These are phyloP conservation scores for Bungarus multicinctus DNA, from an alignment of 2,113 vertebrate genomes.

Conservation along the genomic window DNA sequence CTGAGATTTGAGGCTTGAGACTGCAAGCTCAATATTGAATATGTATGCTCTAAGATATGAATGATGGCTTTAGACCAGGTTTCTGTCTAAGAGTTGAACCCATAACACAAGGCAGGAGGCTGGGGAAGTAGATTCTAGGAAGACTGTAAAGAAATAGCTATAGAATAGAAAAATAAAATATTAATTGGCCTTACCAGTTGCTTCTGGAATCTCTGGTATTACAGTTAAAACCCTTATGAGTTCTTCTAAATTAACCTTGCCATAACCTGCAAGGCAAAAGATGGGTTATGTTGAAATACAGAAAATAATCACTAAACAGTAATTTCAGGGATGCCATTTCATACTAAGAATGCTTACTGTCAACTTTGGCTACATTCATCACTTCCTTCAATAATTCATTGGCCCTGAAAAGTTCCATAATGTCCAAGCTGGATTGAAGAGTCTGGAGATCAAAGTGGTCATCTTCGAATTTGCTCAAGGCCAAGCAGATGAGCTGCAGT, in stretches of 20 bases:
- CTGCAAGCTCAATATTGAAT: neutral
- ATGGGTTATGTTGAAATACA: neutral
- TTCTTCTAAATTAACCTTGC: constrained; percentile 28
- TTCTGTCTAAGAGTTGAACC: neutral
- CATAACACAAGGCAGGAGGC: neutral
- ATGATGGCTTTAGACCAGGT: neutral
- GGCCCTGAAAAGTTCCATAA: constrained; percentile 10
- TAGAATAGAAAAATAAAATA: neutral
- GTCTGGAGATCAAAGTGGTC: neutral
- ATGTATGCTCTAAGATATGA: neutral
- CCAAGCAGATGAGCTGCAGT: constrained; percentile 24
- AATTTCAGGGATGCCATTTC: rapidly evolving
- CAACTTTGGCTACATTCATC: constrained; percentile 7
- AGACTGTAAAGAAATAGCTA: neutral
- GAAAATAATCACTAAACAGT: neutral
- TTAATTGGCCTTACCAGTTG: neutral
- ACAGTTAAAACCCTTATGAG: constrained; percentile 14
- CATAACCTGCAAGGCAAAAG: constrained; percentile 2
- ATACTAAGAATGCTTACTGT: constrained; percentile 1
- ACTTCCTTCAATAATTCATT: constrained; percentile 10
- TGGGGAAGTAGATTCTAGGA: neutral
- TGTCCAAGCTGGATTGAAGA: neutral
- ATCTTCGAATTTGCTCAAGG: neutral
- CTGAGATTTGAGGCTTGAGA: neutral
- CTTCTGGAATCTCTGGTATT: neutral